These are phyloP conservation scores for Lomographa bimaculata DNA, from an alignment of 2,888 invertebrate genomes.

Conservation along the genomic window DNA sequence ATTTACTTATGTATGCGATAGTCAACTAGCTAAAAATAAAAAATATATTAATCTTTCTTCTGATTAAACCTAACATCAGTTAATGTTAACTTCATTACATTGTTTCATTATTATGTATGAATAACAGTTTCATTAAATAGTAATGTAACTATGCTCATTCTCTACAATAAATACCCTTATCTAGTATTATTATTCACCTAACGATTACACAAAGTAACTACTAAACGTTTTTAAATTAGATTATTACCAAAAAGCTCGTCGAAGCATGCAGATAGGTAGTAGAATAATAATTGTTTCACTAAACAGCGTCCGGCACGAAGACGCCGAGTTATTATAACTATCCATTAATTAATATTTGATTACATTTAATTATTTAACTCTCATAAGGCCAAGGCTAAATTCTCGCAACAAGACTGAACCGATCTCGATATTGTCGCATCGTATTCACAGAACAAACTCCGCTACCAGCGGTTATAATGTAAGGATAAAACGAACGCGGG, in stretches of 20 bases:
- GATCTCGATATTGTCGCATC: slow-evolving; percentile 66
- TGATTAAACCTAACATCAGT: slow-evolving; percentile 72
- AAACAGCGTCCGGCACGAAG: slow-evolving; percentile 72
- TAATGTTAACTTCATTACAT: slow-evolving; percentile 71
- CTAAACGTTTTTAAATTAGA: slow-evolving; percentile 78
- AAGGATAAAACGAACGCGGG: slow-evolving; percentile 36
- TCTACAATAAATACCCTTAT: slow-evolving; percentile 83
- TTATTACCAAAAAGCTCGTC: slow-evolving; percentile 84
- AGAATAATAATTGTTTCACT: slow-evolving; percentile 78
- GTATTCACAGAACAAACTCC: slow-evolving; percentile 41
- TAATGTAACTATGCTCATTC: slow-evolving; percentile 78
- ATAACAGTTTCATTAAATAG: slow-evolving; percentile 70
- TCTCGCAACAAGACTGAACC: slow-evolving; percentile 81
- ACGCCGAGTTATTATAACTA: slow-evolving; percentile 66
- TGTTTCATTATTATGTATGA: slow-evolving; percentile 78
- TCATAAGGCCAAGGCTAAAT: slow-evolving; percentile 84
- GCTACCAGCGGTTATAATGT: slow-evolving; percentile 14
- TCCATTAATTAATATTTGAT: slow-evolving; percentile 69
- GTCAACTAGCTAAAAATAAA: slow-evolving; percentile 83
- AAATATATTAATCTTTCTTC: slow-evolving; percentile 81
- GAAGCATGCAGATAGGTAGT: slow-evolving; percentile 83
- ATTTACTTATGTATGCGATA: slow-evolving; percentile 70
- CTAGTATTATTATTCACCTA: slow-evolving; percentile 77
- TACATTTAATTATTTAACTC: slow-evolving; percentile 80
- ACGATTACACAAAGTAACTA: slow-evolving; percentile 81